A percentile compares a stretch with the other conserved stretches of the same genome.
Evolutionary conservation across 2,888 invertebrate genomes (phyloP).

Genomic region (Agrilus mali): DNA sequence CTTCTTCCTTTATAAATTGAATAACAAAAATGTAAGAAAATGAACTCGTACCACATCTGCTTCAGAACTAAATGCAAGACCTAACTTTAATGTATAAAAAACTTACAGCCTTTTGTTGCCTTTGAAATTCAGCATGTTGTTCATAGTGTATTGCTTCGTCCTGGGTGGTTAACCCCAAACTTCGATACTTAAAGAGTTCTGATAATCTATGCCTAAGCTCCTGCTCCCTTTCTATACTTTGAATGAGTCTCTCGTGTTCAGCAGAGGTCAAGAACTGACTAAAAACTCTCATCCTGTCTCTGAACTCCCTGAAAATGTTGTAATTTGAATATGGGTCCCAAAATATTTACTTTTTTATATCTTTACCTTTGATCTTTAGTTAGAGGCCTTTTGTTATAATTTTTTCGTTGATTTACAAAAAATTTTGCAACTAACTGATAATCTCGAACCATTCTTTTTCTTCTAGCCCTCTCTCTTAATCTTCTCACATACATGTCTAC

Average conservation of each 20-base stretch:
- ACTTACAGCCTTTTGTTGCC: constrained; percentile 50
- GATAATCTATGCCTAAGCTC: constrained; percentile 72
- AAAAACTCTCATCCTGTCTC: constrained; percentile 73
- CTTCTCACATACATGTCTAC: constrained; percentile 84
- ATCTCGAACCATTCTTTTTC: constrained; percentile 82
- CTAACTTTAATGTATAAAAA: background rate
- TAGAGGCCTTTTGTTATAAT: constrained; percentile 34
- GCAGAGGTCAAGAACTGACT: constrained; percentile 79
- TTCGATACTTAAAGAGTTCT: constrained; percentile 72
- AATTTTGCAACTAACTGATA: constrained; percentile 82
- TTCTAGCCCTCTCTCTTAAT: constrained; percentile 70
- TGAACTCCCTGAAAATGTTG: constrained; percentile 48
- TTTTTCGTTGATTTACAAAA: constrained; percentile 48
- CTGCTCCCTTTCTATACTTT: constrained; percentile 69
- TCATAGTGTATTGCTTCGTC: constrained; percentile 84
- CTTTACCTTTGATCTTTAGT: constrained; percentile 67
- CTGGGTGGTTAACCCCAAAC: constrained; percentile 70
- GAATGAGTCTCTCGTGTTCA: constrained; percentile 70
- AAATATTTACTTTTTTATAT: constrained; percentile 1
- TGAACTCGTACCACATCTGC: background rate
- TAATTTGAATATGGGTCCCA: constrained; percentile 1
- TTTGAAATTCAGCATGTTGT: constrained; percentile 54
- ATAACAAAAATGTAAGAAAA: too few relatives aligned
- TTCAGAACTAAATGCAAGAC: background rate
- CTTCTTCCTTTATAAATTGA: too few relatives aligned